Base-by-base conservation (phyloP, 2,113 vertebrate species). In the Pelodiscus sinensis region DNA sequence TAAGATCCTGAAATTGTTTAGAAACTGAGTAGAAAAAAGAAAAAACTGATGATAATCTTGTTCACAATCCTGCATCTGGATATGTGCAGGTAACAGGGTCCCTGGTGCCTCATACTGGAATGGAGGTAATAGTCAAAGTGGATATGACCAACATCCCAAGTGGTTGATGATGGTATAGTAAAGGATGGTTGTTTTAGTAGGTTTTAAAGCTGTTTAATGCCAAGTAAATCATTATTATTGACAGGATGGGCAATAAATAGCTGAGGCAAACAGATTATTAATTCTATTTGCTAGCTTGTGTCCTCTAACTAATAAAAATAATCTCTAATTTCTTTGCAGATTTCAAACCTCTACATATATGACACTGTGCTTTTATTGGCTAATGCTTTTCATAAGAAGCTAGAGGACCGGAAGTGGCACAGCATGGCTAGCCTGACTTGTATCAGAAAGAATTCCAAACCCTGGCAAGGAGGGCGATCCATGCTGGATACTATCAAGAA, bases 401-500 rank as follows among this genome's bases (percentile, higher is more conserved):
- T 99, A 89, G 99, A 99, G 96, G 99, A 99, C 96, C 98, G 99
- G 81, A 99, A 99, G 93, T 99, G 99, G 99, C 99, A 99, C 97
- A 99, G 99, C 97, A 99, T 99, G 99, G 99, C 99, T 52, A 99
- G 99, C 92, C 97, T 99, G 90, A 99, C 98, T n/a, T 99, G 99
- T 97, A 99, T 99, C 97, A 98, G 99, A 95, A 99, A 99, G 97
- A 99, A 98, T 95, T 99, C 99, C 29, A 99, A 99, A 89, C 99
- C 99, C 2, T 99, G 99, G 99, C 99, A 99, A 96, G 99, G 99
- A 84, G 99, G 99, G 24, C 98, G 99, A 54, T 99, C 99, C 62
- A 99, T 99, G 99, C 95, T 99, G 97, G 99, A 99, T 87, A 99
- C 99, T 50, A 98, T 99, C 89, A 99, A 99, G 96, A 99, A 99